A percentile compares a stretch with the other conserved stretches of the same genome.
Conservation (phyloP, 2,888 invertebrate genomes). For the Cataglyphis cursor region DNA sequence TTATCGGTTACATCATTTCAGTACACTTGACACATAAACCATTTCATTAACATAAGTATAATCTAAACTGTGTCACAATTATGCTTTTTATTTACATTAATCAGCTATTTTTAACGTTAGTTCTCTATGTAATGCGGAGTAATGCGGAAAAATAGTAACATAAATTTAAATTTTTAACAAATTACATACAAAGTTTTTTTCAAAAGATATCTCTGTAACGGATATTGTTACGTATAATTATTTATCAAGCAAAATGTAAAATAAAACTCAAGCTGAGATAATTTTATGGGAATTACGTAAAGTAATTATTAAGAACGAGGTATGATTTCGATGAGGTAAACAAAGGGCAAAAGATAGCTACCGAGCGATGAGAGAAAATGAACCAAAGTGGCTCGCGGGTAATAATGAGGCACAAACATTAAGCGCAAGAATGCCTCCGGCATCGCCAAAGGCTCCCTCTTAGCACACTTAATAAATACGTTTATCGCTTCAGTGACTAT, state of each 20-base stretch:
- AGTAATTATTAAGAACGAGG: background rate
- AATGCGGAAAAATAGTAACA: background rate
- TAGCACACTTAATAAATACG: slow-evolving; percentile 82
- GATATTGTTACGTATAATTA: background rate
- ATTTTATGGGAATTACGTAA: background rate
- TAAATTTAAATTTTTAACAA: background rate
- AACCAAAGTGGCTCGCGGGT: slow-evolving; percentile 59
- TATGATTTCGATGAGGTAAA: slow-evolving; percentile 38
- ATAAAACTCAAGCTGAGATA: background rate
- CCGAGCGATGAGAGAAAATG: slow-evolving; percentile 55
- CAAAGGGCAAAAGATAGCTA: slow-evolving; percentile 47
- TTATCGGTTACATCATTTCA: slow-evolving; percentile 32
- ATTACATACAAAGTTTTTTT: background rate
- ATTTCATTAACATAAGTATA: slow-evolving; percentile 8
- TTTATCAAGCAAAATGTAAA: background rate
- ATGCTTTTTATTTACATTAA: background rate
- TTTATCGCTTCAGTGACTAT: slow-evolving; percentile 81
- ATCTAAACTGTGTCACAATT: background rate
- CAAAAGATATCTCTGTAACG: background rate
- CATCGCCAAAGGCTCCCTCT: slow-evolving; percentile 76
- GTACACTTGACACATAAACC: background rate
- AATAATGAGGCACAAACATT: slow-evolving; percentile 75
- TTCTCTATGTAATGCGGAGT: background rate
- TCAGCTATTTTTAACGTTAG: background rate
- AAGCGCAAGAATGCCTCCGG: slow-evolving; percentile 77